Conservation (phyloP, 2,113 vertebrate species). For the Nycticebus coucang region DNA sequence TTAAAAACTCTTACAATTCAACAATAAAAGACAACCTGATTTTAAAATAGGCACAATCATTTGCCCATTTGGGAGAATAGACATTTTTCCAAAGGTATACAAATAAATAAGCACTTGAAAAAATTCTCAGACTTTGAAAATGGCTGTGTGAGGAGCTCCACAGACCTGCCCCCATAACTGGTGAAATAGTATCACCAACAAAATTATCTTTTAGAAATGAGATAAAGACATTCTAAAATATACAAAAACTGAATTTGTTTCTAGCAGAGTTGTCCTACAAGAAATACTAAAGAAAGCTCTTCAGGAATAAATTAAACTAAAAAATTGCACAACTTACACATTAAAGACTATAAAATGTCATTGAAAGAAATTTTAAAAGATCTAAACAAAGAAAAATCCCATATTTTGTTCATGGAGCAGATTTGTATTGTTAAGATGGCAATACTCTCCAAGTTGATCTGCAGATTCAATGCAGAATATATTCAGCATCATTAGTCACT, state of each 20-base stretch:
- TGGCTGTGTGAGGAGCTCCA: neutral
- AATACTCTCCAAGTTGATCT: neutral
- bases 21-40: neutral
- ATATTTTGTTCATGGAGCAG: neutral
- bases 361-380: slow-evolving; percentile 31
- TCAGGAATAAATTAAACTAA: neutral
- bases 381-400: neutral
- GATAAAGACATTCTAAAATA: slow-evolving; percentile 17
- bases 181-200: neutral
- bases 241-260: neutral
- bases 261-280: neutral
- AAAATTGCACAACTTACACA: neutral
- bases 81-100: neutral
- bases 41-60: neutral
- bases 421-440: neutral
- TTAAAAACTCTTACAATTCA: neutral
- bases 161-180: neutral
- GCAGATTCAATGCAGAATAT: slow-evolving; percentile 1
- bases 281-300: neutral
- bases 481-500: neutral
- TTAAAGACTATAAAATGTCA: neutral
- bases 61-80: neutral
- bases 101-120: neutral
- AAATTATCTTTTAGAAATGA: slow-evolving; percentile 36
- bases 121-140: neutral